These are phyloP conservation scores for Tragopan temminckii DNA, from an alignment of 2,797 vertebrate species.

Conservation along the genomic window DNA sequence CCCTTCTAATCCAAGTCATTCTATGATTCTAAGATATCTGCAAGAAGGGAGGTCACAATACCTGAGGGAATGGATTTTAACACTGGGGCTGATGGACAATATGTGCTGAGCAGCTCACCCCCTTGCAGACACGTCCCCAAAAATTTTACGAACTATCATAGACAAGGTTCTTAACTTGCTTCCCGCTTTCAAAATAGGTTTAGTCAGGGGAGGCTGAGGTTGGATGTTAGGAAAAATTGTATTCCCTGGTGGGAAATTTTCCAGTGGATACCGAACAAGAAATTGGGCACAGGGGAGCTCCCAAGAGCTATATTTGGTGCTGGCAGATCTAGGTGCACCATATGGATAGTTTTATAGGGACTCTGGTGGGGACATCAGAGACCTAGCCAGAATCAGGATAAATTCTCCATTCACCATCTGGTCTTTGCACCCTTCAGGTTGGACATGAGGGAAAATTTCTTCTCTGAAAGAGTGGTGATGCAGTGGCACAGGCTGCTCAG, in stretches of 20 bases:
- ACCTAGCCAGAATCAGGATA: neutral
- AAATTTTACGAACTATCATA: neutral
- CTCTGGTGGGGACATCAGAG: neutral
- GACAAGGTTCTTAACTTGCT: neutral
- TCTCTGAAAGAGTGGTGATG: too few relatives aligned
- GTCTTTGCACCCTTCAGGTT: neutral
- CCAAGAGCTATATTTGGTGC: neutral
- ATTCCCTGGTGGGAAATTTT: neutral
- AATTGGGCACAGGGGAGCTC: neutral
- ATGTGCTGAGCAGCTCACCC: neutral
- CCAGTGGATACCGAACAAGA: neutral
- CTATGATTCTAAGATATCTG: too few relatives aligned
- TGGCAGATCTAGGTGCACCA: neutral
- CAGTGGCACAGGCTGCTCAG: too few relatives aligned
- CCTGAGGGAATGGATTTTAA: neutral
- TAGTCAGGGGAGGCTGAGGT: too few relatives aligned
- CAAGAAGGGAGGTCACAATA: rapidly evolving
- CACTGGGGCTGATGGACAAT: neutral
- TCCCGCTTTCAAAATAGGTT: neutral
- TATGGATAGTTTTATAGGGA: neutral
- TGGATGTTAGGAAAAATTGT: neutral
- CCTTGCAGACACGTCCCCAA: neutral
- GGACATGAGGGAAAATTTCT: too few relatives aligned
- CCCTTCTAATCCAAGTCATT: too few relatives aligned
- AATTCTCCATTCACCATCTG: neutral